A percentile compares a stretch with the other conserved stretches of the same genome.
These are phyloP conservation scores for Hirudinaria manillensis DNA, from an alignment of 2,888 invertebrate genomes.

Conservation along the genomic window DNA sequence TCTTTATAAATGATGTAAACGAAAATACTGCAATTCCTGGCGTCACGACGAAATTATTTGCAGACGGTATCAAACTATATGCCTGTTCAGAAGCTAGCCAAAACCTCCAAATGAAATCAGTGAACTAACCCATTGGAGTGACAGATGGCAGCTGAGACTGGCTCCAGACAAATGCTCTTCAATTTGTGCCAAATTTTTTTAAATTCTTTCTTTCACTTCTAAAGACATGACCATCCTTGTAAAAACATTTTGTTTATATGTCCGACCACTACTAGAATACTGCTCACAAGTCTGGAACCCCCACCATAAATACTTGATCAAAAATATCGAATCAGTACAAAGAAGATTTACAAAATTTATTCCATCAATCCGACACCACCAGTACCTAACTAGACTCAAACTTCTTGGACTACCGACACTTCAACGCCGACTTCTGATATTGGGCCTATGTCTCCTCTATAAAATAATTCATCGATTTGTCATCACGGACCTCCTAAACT, in stretches of 20 bases:
- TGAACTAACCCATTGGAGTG: constrained; percentile 6
- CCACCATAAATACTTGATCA: constrained; percentile 4
- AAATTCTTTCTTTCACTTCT: constrained; percentile 1
- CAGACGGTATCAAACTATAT: neutral
- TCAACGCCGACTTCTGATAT: neutral
- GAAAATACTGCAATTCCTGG: neutral
- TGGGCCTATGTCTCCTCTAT: constrained; percentile 1
- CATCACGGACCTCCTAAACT: too few species aligned
- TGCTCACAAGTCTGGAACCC: neutral
- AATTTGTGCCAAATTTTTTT: too few species aligned
- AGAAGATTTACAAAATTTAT: constrained; percentile 11
- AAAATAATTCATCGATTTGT: too few species aligned
- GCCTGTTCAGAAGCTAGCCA: neutral
- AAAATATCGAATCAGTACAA: too few species aligned
- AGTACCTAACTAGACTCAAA: constrained; percentile 4
- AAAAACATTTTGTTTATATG: neutral
- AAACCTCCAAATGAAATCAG: neutral
- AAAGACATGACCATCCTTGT: neutral
- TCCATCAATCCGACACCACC: neutral
- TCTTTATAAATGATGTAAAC: constrained; percentile 4
- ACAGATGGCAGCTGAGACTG: neutral
- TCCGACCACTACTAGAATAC: neutral
- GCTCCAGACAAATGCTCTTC: neutral
- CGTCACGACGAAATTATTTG: neutral
- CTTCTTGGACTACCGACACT: neutral